Percentiles rank a stretch among this genome's conserved stretches.
Conservation (phyloP, 2,888 invertebrate species). For the Augiades crinisus region DNA sequence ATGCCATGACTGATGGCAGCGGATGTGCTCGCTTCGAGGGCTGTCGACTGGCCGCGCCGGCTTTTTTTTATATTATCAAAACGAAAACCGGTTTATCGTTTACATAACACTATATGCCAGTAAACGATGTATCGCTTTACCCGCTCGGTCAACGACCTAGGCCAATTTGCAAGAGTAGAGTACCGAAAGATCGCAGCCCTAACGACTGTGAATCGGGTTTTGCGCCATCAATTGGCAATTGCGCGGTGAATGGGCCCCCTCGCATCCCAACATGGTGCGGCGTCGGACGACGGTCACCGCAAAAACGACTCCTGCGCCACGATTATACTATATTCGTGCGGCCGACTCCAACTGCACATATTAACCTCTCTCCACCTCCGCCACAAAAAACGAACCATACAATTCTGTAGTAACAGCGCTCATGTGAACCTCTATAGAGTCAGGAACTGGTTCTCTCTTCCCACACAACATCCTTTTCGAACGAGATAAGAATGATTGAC, state of each 20-base stretch:
- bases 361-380: slow-evolving; percentile 11
- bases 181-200: slow-evolving; percentile 41
- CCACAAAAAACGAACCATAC: slow-evolving; percentile 24
- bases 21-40: slow-evolving; percentile 37
- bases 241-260: slow-evolving; percentile 66
- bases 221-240: slow-evolving; percentile 63
- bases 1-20: slow-evolving; percentile 34
- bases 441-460: slow-evolving; percentile 35
- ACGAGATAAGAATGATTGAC: slow-evolving; percentile 9
- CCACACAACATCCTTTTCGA: slow-evolving; percentile 29
- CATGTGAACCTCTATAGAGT: slow-evolving; percentile 30
- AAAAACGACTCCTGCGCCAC: slow-evolving; percentile 31
- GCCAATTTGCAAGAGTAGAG: neutral
- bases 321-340: slow-evolving; percentile 8
- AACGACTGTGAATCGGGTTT: slow-evolving; percentile 45
- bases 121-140: neutral
- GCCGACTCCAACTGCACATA: slow-evolving; percentile 10
- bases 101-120: too few relatives aligned
- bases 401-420: slow-evolving; percentile 34
- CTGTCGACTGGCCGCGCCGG: slow-evolving; percentile 24
- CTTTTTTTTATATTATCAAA: neutral
- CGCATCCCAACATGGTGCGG: slow-evolving; percentile 47
- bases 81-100: too few relatives aligned
- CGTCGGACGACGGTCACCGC: slow-evolving; percentile 37
- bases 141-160: neutral